Base-by-base conservation (phyloP, 2,888 invertebrate species). In the Hoplodrina ambigua region DNA sequence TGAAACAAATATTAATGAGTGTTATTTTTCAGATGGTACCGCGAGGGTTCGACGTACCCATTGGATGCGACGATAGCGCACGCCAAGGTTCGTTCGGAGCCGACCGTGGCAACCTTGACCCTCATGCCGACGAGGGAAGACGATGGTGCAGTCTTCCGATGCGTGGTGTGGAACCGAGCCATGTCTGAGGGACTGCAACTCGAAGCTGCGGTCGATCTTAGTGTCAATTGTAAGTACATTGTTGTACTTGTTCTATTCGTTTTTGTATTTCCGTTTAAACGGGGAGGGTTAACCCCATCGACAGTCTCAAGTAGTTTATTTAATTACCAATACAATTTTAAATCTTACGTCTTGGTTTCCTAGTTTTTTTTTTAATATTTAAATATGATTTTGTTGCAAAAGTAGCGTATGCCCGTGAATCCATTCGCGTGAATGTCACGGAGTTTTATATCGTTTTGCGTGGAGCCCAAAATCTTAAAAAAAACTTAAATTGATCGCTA, bases 111-210 rank as follows among this genome's bases (percentile, higher is more conserved):
- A 6, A 97, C 98, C 11, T 95, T 99, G 61, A 96, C 97, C 41
- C 94, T 99, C 82, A 97, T 97, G 75, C 99, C 99, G 5, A 96
- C 97, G 44, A 97, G 98, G 78, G 98, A 98, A 79, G 98, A 99
- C 91, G 98, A 99, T 89, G 97, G 97, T 13, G 97, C 98, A 71
- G 96, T 97, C 63, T 98, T 97, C 94, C 97, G 98, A 72, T 99
- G 99, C 92, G 97, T 98, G 79, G 98, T 99, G 63, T 97, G 98
- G 96, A 99, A 99, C 95, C 96, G 99, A 58, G 99, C 99, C 80
- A 97, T 99, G 97, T 96, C 97, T 1, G 97, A 98, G 72, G 98
- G 97, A 53, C 97, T 97, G 71, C 98, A 98, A 83, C 94, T 98
- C 78, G 98, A 98, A 86, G 97, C 98, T 19, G 97, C 97, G 17